A percentile compares a stretch with the other conserved stretches of the same genome.
phyloP scores from a whole-genome alignment of 2,797 vertebrate species.

The Pangasius sanitwongsei region DNA sequence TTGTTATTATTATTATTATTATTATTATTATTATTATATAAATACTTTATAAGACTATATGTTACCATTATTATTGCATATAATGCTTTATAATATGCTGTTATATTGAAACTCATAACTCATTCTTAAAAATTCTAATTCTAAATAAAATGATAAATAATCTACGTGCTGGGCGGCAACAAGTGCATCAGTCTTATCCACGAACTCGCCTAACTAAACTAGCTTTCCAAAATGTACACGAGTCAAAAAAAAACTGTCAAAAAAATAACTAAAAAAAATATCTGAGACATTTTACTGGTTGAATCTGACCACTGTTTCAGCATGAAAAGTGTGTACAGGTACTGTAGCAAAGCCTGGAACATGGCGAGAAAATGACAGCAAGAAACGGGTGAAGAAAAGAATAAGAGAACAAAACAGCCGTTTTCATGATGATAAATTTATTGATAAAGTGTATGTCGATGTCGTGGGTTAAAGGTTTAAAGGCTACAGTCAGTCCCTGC shows the following conservation, averaged over 20 bases:
- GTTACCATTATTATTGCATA: not conserved
- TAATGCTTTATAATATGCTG: not conserved
- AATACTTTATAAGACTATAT: not conserved
- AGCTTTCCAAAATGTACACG: not conserved
- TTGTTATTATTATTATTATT: too few species aligned
- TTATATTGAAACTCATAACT: not conserved
- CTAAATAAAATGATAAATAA: not conserved
- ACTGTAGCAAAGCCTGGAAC: not conserved
- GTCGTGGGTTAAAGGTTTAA: conserved; percentile 11
- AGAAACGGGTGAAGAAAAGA: conserved; percentile 35
- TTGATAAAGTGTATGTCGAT: conserved; percentile 61
- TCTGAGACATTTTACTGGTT: not conserved
- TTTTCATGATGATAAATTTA: conserved; percentile 67
- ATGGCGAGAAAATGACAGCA: not conserved
- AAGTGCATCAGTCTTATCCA: conserved; percentile 6
- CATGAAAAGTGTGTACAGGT: too few species aligned
- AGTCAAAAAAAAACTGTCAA: not conserved
- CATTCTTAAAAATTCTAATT: not conserved
- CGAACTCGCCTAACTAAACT: not conserved
- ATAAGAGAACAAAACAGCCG: conserved; percentile 54
- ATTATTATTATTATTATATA: not conserved
- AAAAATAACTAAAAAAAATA: not conserved
- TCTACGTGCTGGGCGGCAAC: conserved; percentile 27
- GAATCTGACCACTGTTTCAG: not conserved
- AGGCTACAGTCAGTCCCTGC: conserved; percentile 24